A percentile compares a stretch with the other conserved stretches of the same genome.
phyloP scores from a whole-genome alignment of 2,797 vertebrate species.

The Poliocrania exsul region DNA sequence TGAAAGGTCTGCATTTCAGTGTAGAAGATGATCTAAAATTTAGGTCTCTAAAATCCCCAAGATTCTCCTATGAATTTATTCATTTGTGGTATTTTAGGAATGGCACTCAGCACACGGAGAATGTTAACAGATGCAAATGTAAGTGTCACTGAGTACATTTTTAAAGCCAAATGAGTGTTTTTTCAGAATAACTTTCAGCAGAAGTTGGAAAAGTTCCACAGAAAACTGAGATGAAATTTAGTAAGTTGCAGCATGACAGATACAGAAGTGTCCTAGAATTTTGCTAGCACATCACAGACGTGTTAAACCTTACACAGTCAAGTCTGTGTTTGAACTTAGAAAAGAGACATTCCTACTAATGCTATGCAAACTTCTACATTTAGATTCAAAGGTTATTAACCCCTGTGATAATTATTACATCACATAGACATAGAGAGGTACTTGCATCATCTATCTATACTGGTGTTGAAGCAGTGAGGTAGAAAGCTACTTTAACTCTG shows the following conservation, averaged over 20 bases:
- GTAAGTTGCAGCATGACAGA: neutral
- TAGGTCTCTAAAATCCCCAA: conserved; percentile 2
- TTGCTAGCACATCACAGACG: neutral
- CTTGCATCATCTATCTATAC: neutral
- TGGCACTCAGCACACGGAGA: neutral
- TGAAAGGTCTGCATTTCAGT: neutral
- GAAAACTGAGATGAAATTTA: conserved; percentile 24
- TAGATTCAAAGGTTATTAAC: neutral
- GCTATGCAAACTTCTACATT: neutral
- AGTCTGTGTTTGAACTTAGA: neutral
- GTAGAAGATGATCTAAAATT: neutral
- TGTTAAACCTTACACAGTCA: neutral
- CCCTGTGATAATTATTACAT: neutral
- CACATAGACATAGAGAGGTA: neutral
- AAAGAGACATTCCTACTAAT: neutral
- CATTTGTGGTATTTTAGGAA: conserved; percentile 30
- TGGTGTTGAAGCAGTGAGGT: neutral
- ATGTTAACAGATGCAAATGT: conserved; percentile 32
- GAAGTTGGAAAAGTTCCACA: conserved; percentile 22
- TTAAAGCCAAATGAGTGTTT: neutral
- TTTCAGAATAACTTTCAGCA: neutral
- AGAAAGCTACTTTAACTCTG: neutral
- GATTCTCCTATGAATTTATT: neutral
- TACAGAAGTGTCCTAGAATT: conserved; percentile 21
- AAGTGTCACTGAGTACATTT: conserved; percentile 1